phyloP scores from a whole-genome alignment of 2,113 vertebrate species.

The Euleptes europaea region DNA sequence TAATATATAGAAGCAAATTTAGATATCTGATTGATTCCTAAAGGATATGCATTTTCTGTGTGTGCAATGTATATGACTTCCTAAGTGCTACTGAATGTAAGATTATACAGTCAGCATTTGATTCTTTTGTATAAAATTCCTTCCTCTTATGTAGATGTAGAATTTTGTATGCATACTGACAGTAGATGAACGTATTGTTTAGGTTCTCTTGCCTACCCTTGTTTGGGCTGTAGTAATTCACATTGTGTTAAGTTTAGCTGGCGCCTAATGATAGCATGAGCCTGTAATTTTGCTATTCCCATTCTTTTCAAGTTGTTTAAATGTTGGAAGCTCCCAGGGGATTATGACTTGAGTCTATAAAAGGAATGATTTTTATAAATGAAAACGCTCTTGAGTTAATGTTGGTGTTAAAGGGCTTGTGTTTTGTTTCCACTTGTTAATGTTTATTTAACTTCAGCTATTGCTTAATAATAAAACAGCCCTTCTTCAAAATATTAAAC shows the following conservation, averaged over 20 bases:
- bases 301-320: not conserved
- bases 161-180: not conserved
- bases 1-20: fast-evolving
- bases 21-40: not conserved
- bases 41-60: not conserved
- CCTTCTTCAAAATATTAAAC: not conserved
- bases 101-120: not conserved
- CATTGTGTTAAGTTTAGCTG: too few species aligned
- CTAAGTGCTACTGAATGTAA: not conserved
- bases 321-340: not conserved
- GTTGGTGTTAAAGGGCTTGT: not conserved
- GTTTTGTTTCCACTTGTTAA: not conserved
- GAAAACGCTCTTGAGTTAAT: not conserved
- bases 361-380: not conserved
- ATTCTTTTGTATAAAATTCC: not conserved
- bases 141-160: not conserved
- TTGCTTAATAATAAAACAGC: not conserved
- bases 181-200: not conserved
- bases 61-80: not conserved
- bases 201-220: not conserved
- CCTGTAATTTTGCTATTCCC: not conserved
- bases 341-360: not conserved
- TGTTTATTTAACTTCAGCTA: not conserved
- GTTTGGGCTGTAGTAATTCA: too few species aligned
- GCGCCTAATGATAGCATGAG: not conserved